These are phyloP conservation scores for Gorilla gorilla DNA, from an alignment of 2,113 vertebrate genomes.

Conservation along the genomic window DNA sequence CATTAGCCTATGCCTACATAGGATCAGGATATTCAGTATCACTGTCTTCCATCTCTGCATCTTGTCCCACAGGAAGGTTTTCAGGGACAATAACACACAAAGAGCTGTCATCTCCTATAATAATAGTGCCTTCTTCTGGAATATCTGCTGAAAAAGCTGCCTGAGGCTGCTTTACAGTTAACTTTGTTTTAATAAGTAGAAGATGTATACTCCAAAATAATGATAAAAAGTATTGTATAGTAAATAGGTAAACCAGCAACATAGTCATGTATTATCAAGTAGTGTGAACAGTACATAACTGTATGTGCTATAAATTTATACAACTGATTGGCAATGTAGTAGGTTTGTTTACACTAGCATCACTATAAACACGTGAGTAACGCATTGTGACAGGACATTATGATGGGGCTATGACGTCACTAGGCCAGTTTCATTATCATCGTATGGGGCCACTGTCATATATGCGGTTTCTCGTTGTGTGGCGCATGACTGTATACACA, in stretches of 20 bases:
- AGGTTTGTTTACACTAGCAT: background rate
- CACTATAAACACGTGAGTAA: too few relatives aligned
- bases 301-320: background rate
- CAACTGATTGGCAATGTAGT: background rate
- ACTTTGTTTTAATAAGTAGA: background rate
- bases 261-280: background rate
- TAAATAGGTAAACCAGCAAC: background rate
- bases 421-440: background rate
- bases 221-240: background rate
- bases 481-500: background rate
- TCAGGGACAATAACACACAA: background rate
- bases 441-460: background rate
- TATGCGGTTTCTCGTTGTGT: background rate
- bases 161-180: background rate
- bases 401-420: background rate
- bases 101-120: background rate
- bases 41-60: background rate
- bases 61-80: background rate
- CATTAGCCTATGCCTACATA: background rate
- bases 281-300: background rate
- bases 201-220: background rate
- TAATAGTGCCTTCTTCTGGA: background rate
- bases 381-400: background rate
- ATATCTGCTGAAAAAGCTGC: background rate
- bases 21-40: background rate